Conservation (phyloP, 2,888 invertebrate species). For the Drosophila neonasuta region DNA sequence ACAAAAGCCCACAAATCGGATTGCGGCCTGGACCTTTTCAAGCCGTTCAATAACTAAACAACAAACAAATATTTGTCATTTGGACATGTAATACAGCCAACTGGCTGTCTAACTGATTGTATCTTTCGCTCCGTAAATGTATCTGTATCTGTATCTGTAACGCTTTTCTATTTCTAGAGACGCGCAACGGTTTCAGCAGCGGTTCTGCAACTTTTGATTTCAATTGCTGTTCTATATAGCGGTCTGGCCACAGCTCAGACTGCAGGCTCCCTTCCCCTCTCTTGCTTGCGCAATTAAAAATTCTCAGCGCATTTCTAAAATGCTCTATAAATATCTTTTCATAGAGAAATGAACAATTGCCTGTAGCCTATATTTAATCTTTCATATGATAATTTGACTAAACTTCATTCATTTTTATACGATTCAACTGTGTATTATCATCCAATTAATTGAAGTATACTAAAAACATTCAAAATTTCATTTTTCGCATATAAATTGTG, state of each 20-base stretch:
- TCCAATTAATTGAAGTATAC: slow-evolving; percentile 22
- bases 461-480: slow-evolving; percentile 1
- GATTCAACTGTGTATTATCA: slow-evolving; percentile 6
- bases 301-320: slow-evolving; percentile 20
- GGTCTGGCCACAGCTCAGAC: slow-evolving; percentile 31
- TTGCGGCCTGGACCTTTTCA: slow-evolving; percentile 69
- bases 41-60: slow-evolving; percentile 67
- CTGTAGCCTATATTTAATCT: background rate
- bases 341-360: background rate
- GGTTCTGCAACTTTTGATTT: slow-evolving; percentile 67
- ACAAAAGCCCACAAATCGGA: slow-evolving; percentile 77
- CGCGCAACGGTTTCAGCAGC: slow-evolving; percentile 50
- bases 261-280: background rate
- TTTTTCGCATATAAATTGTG: slow-evolving; percentile 21
- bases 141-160: slow-evolving; percentile 26
- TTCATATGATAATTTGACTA: slow-evolving; percentile 1
- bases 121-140: slow-evolving; percentile 17
- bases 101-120: slow-evolving; percentile 42
- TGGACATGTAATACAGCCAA: slow-evolving; percentile 60
- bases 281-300: slow-evolving; percentile 49
- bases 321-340: slow-evolving; percentile 17
- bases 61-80: slow-evolving; percentile 69
- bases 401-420: slow-evolving; percentile 1
- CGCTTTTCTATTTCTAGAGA: slow-evolving; percentile 35
- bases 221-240: slow-evolving; percentile 61